A percentile compares a stretch with the other conserved stretches of the same genome.
These are phyloP conservation scores for Drosophila histrio DNA, from an alignment of 2,888 invertebrate species.

Conservation along the genomic window DNA sequence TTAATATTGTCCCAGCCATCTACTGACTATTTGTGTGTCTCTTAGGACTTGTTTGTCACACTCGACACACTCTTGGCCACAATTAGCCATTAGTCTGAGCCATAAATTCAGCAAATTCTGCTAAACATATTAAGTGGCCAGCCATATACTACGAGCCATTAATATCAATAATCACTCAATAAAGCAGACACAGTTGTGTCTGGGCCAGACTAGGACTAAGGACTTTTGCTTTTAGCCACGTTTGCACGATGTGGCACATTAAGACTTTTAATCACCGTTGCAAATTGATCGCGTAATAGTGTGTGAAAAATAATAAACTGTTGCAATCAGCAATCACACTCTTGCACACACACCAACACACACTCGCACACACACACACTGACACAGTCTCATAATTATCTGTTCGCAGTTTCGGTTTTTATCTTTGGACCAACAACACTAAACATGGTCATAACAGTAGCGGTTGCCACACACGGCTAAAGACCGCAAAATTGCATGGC, in stretches of 20 bases:
- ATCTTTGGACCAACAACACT: constrained; percentile 4
- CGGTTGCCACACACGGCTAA: constrained; percentile 33
- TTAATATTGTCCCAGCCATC: neutral
- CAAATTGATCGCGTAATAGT: constrained; percentile 46
- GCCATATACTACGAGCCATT: constrained; percentile 48
- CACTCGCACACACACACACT: constrained; percentile 8
- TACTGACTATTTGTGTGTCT: neutral
- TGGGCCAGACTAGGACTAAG: too few species aligned
- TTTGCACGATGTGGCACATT: constrained; percentile 30
- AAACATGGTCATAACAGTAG: constrained; percentile 30
- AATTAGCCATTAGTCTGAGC: constrained; percentile 49
- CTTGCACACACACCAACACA: constrained; percentile 9
- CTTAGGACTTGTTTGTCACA: neutral
- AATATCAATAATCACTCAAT: constrained; percentile 72
- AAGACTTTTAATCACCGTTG: constrained; percentile 61
- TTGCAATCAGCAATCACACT: constrained; percentile 31
- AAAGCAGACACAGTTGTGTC: constrained; percentile 22
- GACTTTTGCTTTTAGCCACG: constrained; percentile 34
- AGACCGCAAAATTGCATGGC: constrained; percentile 47
- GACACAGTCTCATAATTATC: constrained; percentile 13
- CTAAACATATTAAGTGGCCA: constrained; percentile 54
- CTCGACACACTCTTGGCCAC: neutral
- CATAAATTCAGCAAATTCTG: constrained; percentile 50
- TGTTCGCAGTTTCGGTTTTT: constrained; percentile 10
- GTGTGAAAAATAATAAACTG: constrained; percentile 56